Base-by-base conservation (phyloP, 53 echinoderm and acorn worm species). In the Astropecten irregularis region DNA sequence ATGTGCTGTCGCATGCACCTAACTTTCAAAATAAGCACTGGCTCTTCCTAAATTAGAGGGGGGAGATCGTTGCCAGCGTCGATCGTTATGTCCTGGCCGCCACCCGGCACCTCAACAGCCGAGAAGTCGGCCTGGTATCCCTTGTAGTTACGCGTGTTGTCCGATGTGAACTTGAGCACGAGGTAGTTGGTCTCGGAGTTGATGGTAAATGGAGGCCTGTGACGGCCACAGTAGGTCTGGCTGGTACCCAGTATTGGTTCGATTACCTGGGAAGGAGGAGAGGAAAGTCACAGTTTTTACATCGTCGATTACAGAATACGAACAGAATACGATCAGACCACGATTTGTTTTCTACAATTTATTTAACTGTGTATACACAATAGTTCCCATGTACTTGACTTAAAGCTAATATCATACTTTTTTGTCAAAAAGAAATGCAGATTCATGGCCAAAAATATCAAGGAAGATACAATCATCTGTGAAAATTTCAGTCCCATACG, bases 191-290 rank as follows among this genome's bases (percentile, higher is more conserved):
- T 79, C 46, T 62, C 20, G 46, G 79, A 79, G 31, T 0, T 61
- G 63, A 79, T 79, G 79, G 79, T 79, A 33, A 79, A 79, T 16
- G 79, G 79, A 0, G 79, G 79, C 44, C 40, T 79, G 18, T 79
- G 40, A 44, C 79, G 79, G 9, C 79, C 79, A 21, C 79, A 79
- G 61, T 79, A 46, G 16, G 79, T 79, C 31, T 14, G 2, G 19
- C 9, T 60, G 13, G 63, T 79, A 13, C 62, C 61, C 29, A 79
- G 62, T 18, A 79, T 49, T 6, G 79, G 79, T 62, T 79, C 79
- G 20, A n/a, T 61, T 18, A 79, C 62, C 79, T 79, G 52, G 62
- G 33, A 79, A 32, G 31, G 27, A 79, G 42, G 42, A 60, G 31
- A 13, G 13, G 0, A 64, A 36, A 35, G 30, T 13, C 14, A 5